Percentiles rank a stretch among this genome's conserved stretches.
Evolutionary conservation across 53 echinoderm and acorn worm species (phyloP).

Genomic region (Antedon mediterranea): DNA sequence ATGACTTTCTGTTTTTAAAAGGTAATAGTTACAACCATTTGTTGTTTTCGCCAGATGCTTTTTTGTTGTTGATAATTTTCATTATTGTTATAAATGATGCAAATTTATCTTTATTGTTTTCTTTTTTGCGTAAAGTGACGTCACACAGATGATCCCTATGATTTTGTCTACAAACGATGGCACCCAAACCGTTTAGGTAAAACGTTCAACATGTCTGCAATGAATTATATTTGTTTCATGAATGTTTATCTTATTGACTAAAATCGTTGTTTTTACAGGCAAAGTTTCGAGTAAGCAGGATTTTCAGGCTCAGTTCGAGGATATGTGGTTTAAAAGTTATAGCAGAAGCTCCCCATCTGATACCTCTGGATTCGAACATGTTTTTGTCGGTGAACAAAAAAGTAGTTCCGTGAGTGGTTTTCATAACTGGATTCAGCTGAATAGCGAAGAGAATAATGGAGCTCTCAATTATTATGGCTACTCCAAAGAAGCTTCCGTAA

Average conservation of each 20-base stretch:
- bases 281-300: slow-evolving; percentile 12
- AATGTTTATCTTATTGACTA: no score
- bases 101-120: no score
- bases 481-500: slow-evolving; percentile 30
- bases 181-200: no score
- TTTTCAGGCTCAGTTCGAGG: slow-evolving; percentile 20
- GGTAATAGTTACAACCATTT: no score
- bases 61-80: no score
- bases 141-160: no score
- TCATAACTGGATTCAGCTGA: slow-evolving; percentile 60
- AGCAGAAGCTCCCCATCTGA: slow-evolving; percentile 20
- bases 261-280: slow-evolving; percentile 6
- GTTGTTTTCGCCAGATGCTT: no score
- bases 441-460: slow-evolving; percentile 33
- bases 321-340: slow-evolving; percentile 42
- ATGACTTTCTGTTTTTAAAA: slow-evolving; percentile 21
- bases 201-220: no score
- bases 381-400: slow-evolving; percentile 60
- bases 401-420: slow-evolving; percentile 49
- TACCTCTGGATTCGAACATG: slow-evolving; percentile 67
- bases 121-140: no score
- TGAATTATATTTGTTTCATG: no score
- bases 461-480: slow-evolving; percentile 57
- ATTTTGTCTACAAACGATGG: no score
- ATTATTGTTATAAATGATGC: no score